A percentile compares a stretch with the other conserved stretches of the same genome.
phyloP scores from a whole-genome alignment of 2,113 vertebrate genomes.

The Furnarius figulus region DNA sequence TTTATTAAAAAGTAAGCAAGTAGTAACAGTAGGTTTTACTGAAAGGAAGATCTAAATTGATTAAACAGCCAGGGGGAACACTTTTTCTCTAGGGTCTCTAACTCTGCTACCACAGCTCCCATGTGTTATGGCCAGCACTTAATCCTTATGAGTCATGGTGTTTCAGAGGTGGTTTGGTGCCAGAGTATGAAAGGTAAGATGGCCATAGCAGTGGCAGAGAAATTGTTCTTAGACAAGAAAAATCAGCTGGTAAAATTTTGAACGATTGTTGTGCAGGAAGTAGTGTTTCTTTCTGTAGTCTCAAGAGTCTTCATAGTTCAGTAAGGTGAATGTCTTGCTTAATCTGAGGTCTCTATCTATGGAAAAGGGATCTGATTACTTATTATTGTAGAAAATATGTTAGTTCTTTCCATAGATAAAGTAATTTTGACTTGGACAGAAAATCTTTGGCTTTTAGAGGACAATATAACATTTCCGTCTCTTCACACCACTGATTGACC shows the following conservation, averaged over 20 bases:
- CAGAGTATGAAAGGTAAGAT: background rate
- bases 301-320: background rate
- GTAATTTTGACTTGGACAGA: background rate
- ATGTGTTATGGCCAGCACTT: background rate
- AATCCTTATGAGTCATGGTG: background rate
- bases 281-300: background rate
- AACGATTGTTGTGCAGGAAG: background rate
- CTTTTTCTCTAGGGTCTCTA: background rate
- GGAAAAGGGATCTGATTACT: background rate
- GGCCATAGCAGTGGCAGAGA: background rate
- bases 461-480: background rate
- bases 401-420: background rate
- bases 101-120: rapidly evolving
- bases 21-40: background rate
- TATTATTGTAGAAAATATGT: background rate
- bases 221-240: background rate
- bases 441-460: background rate
- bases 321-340: background rate
- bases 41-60: background rate
- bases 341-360: background rate
- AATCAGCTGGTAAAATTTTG: background rate
- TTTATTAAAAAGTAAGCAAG: background rate
- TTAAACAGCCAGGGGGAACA: background rate
- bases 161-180: background rate
- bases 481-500: background rate